These are phyloP conservation scores for Melanophora roralis DNA, from an alignment of 2,888 invertebrate species.

Conservation along the genomic window DNA sequence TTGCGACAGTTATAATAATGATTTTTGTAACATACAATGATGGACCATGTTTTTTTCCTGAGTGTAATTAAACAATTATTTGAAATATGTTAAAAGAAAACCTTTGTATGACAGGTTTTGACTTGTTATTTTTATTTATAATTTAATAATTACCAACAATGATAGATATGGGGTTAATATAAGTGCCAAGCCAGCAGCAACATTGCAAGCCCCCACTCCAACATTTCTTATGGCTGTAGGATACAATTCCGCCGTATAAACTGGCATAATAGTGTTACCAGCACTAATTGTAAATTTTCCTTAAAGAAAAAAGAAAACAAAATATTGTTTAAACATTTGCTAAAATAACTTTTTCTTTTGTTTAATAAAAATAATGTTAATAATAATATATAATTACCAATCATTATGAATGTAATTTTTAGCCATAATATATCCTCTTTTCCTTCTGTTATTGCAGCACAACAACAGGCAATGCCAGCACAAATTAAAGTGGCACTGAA, in stretches of 20 bases:
- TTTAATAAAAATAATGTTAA: background rate
- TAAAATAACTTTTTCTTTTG: background rate
- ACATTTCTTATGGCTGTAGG: slow-evolving; percentile 84
- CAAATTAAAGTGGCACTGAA: slow-evolving; percentile 83
- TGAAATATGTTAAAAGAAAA: too few relatives aligned
- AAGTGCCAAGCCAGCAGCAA: slow-evolving; percentile 85
- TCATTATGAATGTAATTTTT: slow-evolving; percentile 85
- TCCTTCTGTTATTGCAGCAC: slow-evolving; percentile 79
- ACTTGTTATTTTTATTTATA: background rate
- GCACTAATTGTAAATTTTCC: slow-evolving; percentile 86
- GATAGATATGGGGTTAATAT: slow-evolving; percentile 87
- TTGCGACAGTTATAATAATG: too few relatives aligned
- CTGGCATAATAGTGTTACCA: slow-evolving; percentile 87
- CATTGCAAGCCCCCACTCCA: slow-evolving; percentile 86
- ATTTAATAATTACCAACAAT: slow-evolving; percentile 82
- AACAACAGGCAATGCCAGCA: slow-evolving; percentile 85
- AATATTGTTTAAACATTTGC: background rate
- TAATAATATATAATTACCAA: slow-evolving; percentile 78
- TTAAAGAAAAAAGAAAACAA: slow-evolving; percentile 50
- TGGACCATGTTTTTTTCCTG: too few relatives aligned
- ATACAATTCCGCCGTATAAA: slow-evolving; percentile 85
- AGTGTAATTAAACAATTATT: too few relatives aligned
- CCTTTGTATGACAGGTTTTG: too few relatives aligned
- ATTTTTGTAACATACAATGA: too few relatives aligned
- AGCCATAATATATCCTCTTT: slow-evolving; percentile 81